phyloP scores from a whole-genome alignment of 2,888 invertebrate species.

The Sinohyriopsis cumingii region DNA sequence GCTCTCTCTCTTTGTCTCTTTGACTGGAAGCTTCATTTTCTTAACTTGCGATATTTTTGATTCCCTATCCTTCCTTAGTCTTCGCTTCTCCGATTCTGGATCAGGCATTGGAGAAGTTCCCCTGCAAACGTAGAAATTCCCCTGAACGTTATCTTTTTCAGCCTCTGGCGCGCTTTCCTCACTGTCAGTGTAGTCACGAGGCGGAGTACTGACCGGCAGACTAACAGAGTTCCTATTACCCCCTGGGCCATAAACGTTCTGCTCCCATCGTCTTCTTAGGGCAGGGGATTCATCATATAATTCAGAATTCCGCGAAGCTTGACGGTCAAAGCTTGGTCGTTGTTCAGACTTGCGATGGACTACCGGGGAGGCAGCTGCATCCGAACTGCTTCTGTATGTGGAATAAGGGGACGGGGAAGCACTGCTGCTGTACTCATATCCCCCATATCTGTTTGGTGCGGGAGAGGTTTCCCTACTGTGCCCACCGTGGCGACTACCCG shows the following conservation, averaged over 20 bases:
- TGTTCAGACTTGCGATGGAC: slow-evolving; percentile 45
- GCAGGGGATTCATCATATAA: slow-evolving; percentile 16
- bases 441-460: slow-evolving; percentile 50
- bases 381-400: slow-evolving; percentile 52
- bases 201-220: slow-evolving; percentile 35
- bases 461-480: slow-evolving; percentile 62
- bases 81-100: slow-evolving; percentile 42
- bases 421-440: slow-evolving; percentile 63
- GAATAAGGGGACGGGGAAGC: slow-evolving; percentile 61
- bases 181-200: slow-evolving; percentile 46
- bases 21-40: slow-evolving; percentile 48
- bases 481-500: slow-evolving; percentile 55
- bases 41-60: slow-evolving; percentile 56
- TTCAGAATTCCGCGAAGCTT: slow-evolving; percentile 52
- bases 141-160: slow-evolving; percentile 48
- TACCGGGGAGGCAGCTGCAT: slow-evolving; percentile 46
- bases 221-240: slow-evolving; percentile 1
- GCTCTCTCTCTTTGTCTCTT: slow-evolving; percentile 38
- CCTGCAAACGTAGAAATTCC: slow-evolving; percentile 61
- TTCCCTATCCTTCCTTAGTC: slow-evolving; percentile 36
- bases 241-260: slow-evolving; percentile 29
- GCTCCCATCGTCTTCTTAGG: slow-evolving; percentile 28
- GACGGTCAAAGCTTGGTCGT: slow-evolving; percentile 22
- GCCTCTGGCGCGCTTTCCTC: slow-evolving; percentile 65
- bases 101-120: slow-evolving; percentile 67